phyloP scores from a whole-genome alignment of 2,797 vertebrate species.

The Borostomias antarcticus region DNA sequence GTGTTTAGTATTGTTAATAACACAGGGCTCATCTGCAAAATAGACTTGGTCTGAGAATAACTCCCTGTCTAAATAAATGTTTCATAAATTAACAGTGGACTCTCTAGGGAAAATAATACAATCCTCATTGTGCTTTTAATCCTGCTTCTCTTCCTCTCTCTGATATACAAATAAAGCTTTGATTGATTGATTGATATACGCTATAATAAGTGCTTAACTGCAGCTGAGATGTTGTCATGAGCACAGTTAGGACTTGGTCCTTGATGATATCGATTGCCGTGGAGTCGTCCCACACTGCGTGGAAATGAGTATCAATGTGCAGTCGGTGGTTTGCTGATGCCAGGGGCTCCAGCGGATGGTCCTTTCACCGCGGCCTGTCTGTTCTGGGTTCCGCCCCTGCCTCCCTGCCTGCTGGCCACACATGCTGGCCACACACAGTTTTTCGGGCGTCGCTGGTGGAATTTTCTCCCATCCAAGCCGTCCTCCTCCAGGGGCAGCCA shows the following conservation, averaged over 20 bases:
- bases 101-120: background rate
- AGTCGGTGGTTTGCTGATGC: constrained; percentile 37
- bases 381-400: constrained; percentile 20
- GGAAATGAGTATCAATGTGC: constrained; percentile 27
- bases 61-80: no score
- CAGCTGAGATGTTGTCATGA: no score
- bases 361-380: constrained; percentile 27
- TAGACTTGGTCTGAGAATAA: no score
- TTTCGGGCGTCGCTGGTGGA: no score
- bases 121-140: background rate
- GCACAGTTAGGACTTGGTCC: background rate
- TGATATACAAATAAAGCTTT: background rate
- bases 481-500: no score
- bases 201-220: no score
- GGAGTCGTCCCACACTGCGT: background rate
- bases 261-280: background rate
- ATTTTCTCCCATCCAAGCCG: no score
- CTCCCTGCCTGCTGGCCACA: background rate
- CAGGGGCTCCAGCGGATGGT: constrained; percentile 1
- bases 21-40: no score
- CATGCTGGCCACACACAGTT: no score
- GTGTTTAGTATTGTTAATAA: no score
- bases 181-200: no score
- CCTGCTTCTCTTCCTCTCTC: background rate
- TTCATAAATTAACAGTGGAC: no score